Base-by-base conservation (phyloP, 2,113 vertebrate species). In the Corythornis madagascariensis region DNA sequence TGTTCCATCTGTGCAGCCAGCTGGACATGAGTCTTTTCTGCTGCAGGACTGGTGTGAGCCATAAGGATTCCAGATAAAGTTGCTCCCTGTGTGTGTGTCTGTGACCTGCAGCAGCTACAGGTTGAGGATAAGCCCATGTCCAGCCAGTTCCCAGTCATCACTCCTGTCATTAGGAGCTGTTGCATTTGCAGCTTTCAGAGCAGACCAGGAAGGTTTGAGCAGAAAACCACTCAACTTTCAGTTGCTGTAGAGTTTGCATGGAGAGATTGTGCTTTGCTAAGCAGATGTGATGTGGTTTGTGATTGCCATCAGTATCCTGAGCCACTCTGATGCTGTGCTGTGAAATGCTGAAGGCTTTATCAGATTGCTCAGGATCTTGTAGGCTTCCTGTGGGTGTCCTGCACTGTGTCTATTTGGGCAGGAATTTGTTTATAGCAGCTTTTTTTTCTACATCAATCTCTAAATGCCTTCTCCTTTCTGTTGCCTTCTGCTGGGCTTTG, bases 381-480 rank as follows among this genome's bases (percentile, higher is more conserved):
- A 55, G 71, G n/a, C 50, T 84, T 90, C 80, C 83, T 93, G 76
- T 83, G 69, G 53, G 20, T 45, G 70, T 86, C 48, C 83, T 88
- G 76, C 61, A 61, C 26, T 19, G 61, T 57, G 50, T 78, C 1
- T 53, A 31, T 73, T 57, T 82, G 53, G 42, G 28, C 55, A 92
- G 81, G 57, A 64, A 42, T 86, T 86, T 81, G 57, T 84, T 94
- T 85, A 40, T 55, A 72, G 55, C 43, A 2, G 4, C 31, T 94
- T 84, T 82, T 91, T 89, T 93, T 82, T 79, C 80, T 42, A 1
- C 35, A 57, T 71, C 48, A 33, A 1, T 95, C 72, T 77, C 40
- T 67, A 59, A 63, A 77, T 24, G 11, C 63, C 42, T 8, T 40
- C 31, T 93, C 28, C 7, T 64, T 85, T 71, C 56, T 63, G 89